A percentile compares a stretch with the other conserved stretches of the same genome.
These are phyloP conservation scores for Cephus sareptanus DNA, from an alignment of 2,888 invertebrate genomes.

Conservation along the genomic window DNA sequence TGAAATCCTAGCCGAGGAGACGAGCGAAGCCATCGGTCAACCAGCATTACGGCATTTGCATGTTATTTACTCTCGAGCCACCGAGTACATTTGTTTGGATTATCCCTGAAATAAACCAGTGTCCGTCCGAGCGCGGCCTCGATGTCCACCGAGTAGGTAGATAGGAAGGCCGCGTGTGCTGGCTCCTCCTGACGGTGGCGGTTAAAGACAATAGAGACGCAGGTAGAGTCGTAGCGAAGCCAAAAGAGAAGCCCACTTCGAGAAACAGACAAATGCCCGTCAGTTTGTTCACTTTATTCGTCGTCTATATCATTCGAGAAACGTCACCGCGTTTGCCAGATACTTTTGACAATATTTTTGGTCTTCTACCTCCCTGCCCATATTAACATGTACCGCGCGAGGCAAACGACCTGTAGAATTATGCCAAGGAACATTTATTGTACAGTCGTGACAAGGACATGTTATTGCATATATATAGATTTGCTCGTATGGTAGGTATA, in stretches of 20 bases:
- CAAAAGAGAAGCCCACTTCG: conserved; percentile 40
- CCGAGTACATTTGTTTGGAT: conserved; percentile 67
- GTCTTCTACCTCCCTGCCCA: background rate
- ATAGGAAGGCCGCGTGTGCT: background rate
- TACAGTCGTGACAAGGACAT: no score
- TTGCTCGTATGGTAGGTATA: background rate
- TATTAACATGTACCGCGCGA: background rate
- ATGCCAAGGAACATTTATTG: background rate
- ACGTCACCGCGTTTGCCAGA: conserved; percentile 28
- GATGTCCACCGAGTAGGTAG: conserved; percentile 7
- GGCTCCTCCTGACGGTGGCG: background rate
- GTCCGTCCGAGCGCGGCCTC: conserved; percentile 34
- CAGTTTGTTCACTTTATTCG: conserved; percentile 49
- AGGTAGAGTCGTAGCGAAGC: conserved; percentile 8
- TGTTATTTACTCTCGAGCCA: conserved; percentile 65
- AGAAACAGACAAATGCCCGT: conserved; percentile 59
- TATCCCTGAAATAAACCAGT: conserved; percentile 65
- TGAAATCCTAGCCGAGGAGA: conserved; percentile 27
- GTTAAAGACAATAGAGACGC: background rate
- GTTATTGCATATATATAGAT: no score
- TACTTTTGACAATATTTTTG: background rate
- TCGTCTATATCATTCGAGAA: conserved; percentile 51
- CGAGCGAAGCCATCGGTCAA: conserved; percentile 64
- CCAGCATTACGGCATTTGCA: conserved; percentile 67
- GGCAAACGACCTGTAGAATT: background rate